phyloP scores from a whole-genome alignment of 1,140 invertebrate species.

The Lepidotrigona ventralis region DNA sequence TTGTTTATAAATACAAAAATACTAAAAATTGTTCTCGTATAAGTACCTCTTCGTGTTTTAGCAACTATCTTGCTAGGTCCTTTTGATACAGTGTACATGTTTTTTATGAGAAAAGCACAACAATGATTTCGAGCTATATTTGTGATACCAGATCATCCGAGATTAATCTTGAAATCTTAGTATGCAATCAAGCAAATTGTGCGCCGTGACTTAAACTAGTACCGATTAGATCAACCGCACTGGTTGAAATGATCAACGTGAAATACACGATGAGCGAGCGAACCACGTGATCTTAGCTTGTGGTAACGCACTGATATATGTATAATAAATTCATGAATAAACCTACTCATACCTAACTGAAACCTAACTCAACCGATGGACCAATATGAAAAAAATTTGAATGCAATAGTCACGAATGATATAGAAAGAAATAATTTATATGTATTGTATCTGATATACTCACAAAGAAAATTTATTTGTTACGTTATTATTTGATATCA shows the following conservation, averaged over 20 bases:
- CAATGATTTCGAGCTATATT: conserved; percentile 1
- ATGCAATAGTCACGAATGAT: neutral
- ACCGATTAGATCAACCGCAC: conserved; percentile 45
- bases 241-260: conserved; percentile 50
- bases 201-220: neutral
- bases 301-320: conserved; percentile 7
- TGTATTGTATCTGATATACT: neutral
- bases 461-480: neutral
- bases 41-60: conserved; percentile 89
- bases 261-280: conserved; percentile 45
- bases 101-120: conserved; percentile 48
- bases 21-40: neutral
- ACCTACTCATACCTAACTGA: neutral
- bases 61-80: conserved; percentile 92
- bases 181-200: conserved; percentile 24
- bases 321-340: neutral
- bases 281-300: conserved; percentile 52
- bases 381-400: conserved; percentile 24
- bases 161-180: conserved; percentile 41
- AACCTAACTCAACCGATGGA: neutral
- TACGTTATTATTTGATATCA: neutral
- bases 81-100: conserved; percentile 92
- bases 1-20: neutral
- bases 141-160: conserved; percentile 56
- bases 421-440: neutral